Conservation (phyloP, 2,113 vertebrate genomes). For the Zeus faber region DNA sequence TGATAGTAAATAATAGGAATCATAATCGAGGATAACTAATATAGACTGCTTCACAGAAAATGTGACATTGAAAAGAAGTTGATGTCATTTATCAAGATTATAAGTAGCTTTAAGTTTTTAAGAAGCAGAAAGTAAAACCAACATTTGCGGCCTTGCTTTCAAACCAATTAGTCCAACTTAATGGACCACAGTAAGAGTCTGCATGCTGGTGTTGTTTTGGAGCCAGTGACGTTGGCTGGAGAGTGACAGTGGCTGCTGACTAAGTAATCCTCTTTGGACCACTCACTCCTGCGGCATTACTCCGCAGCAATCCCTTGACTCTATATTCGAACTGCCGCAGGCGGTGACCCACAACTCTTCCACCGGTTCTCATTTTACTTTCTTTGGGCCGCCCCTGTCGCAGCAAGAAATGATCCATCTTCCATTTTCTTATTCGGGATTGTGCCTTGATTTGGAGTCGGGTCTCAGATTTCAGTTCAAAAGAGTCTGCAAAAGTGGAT, state of each 20-base stretch:
- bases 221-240: conserved; percentile 21
- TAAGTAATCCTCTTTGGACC: conserved; percentile 74
- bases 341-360: conserved; percentile 40
- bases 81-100: neutral
- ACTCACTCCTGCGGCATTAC: conserved; percentile 47
- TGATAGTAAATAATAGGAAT: no score
- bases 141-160: neutral
- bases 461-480: neutral
- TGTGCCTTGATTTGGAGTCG: conserved; percentile 22
- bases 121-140: neutral
- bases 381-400: neutral
- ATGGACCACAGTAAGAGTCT: conserved; percentile 6
- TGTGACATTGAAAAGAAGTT: no score
- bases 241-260: conserved; percentile 60
- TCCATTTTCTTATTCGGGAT: conserved; percentile 8
- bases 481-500: conserved; percentile 34
- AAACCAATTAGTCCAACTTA: neutral
- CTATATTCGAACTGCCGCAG: conserved; percentile 38
- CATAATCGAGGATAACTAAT: no score
- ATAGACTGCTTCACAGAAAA: neutral
- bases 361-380: neutral
- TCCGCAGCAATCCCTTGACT: conserved; percentile 39
- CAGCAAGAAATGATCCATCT: conserved; percentile 5
- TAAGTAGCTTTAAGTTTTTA: neutral
- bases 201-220: conserved; percentile 8